Evolutionary conservation across 2,888 invertebrate genomes (phyloP).

Genomic region (Zaprionus bogoriensis): DNA sequence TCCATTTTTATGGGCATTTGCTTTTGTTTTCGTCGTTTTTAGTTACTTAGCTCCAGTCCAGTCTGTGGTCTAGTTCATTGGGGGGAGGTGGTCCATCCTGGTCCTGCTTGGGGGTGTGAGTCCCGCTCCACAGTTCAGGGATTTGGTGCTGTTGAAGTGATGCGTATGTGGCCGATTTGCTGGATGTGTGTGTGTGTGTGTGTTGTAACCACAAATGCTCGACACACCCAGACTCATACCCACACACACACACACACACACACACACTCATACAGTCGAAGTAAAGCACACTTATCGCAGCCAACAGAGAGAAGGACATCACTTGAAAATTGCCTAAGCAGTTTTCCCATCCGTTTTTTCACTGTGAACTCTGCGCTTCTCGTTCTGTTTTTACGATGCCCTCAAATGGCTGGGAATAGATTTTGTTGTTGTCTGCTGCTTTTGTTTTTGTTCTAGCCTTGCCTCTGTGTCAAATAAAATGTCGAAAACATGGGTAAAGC

Average conservation of each 20-base stretch:
- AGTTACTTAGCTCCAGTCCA: slow-evolving; percentile 56
- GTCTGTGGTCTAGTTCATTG: no score
- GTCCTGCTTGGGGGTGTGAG: no score
- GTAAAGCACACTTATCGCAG: slow-evolving; percentile 63
- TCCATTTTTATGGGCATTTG: slow-evolving; percentile 76
- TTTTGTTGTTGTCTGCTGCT: slow-evolving; percentile 26
- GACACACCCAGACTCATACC: no score
- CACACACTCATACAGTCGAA: slow-evolving; percentile 17
- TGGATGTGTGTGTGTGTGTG: slow-evolving; percentile 13
- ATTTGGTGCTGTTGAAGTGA: slow-evolving; percentile 24
- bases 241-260: slow-evolving; percentile 19
- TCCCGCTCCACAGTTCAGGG: slow-evolving; percentile 13
- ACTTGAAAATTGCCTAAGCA: slow-evolving; percentile 79
- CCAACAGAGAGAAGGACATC: slow-evolving; percentile 64
- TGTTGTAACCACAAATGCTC: slow-evolving; percentile 51
- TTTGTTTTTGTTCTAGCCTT: slow-evolving; percentile 18
- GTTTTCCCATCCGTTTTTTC: slow-evolving; percentile 48
- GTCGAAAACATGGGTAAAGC: slow-evolving; percentile 36
- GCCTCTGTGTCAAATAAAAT: slow-evolving; percentile 39
- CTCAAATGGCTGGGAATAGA: slow-evolving; percentile 39
- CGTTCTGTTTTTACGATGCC: slow-evolving; percentile 63
- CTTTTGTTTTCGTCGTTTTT: slow-evolving; percentile 71
- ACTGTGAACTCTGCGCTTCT: slow-evolving; percentile 38
- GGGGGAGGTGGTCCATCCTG: no score
- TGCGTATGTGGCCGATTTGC: slow-evolving; percentile 48